phyloP scores from a whole-genome alignment of 2,113 vertebrate species.

The Onychostoma macrolepis region DNA sequence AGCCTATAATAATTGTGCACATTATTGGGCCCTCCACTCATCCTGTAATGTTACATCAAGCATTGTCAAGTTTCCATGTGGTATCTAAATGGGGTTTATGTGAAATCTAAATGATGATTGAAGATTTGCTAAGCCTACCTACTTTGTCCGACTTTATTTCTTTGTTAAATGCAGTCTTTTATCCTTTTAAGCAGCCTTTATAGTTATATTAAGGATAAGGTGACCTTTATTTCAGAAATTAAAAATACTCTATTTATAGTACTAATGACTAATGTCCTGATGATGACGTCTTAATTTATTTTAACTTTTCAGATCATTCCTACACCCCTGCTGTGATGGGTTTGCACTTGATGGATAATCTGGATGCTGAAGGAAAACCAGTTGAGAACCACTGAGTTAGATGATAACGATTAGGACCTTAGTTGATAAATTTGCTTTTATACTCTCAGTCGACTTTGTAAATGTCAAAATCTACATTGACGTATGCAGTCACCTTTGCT shows the following conservation, averaged over 20 bases:
- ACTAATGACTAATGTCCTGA: neutral
- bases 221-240: neutral
- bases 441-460: constrained; percentile 44
- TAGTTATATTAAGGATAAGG: neutral
- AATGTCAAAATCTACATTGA: constrained; percentile 57
- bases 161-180: neutral
- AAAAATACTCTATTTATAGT: neutral
- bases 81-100: neutral
- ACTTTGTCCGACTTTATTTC: neutral
- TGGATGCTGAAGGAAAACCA: neutral
- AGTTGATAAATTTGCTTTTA: constrained; percentile 45
- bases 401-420: neutral
- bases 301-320: no score
- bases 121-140: neutral
- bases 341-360: neutral
- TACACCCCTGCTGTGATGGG: neutral
- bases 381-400: neutral
- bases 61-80: neutral
- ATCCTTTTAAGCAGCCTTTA: neutral
- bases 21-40: neutral
- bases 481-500: constrained; percentile 55
- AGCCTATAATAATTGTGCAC: neutral
- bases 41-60: neutral
- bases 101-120: neutral
- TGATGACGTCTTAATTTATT: neutral